Evolutionary conservation across 2,888 invertebrate genomes (phyloP).

Genomic region (Himalopsyche tibetana): DNA sequence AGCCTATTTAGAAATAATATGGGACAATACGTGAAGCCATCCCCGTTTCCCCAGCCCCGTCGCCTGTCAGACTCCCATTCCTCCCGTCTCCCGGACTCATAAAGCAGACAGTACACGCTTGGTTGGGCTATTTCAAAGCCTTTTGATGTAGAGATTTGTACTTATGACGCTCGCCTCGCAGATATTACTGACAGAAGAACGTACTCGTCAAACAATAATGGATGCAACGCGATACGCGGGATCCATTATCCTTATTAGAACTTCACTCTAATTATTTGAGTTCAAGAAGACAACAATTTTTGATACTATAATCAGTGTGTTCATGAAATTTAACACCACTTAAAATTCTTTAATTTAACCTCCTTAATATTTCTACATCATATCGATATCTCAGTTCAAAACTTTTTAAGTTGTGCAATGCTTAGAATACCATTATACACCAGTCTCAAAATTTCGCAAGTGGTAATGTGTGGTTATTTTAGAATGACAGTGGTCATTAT

Average conservation of each 20-base stretch:
- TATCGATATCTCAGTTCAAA: too few relatives aligned
- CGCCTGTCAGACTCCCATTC: not conserved
- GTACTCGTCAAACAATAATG: constrained; percentile 27
- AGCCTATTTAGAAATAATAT: constrained; percentile 42
- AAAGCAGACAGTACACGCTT: constrained; percentile 42
- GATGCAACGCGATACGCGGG: constrained; percentile 4
- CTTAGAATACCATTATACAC: too few relatives aligned
- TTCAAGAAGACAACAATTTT: too few relatives aligned
- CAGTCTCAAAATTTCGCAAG: too few relatives aligned
- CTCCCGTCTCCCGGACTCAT: not conserved
- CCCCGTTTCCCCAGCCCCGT: not conserved
- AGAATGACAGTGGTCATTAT: too few relatives aligned
- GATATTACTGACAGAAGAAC: not conserved
- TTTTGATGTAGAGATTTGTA: constrained; percentile 38
- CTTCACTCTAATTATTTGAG: not conserved
- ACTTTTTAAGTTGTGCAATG: too few relatives aligned
- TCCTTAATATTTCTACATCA: too few relatives aligned
- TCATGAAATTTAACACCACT: too few relatives aligned
- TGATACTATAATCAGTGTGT: too few relatives aligned
- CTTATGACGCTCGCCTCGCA: not conserved
- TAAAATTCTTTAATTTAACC: too few relatives aligned
- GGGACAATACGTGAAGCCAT: constrained; percentile 23
- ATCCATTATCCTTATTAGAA: constrained; percentile 46
- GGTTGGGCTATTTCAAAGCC: constrained; percentile 42
- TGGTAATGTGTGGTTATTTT: too few relatives aligned